Conservation (phyloP, 2,113 vertebrate species). For the Chunga burmeisteri region DNA sequence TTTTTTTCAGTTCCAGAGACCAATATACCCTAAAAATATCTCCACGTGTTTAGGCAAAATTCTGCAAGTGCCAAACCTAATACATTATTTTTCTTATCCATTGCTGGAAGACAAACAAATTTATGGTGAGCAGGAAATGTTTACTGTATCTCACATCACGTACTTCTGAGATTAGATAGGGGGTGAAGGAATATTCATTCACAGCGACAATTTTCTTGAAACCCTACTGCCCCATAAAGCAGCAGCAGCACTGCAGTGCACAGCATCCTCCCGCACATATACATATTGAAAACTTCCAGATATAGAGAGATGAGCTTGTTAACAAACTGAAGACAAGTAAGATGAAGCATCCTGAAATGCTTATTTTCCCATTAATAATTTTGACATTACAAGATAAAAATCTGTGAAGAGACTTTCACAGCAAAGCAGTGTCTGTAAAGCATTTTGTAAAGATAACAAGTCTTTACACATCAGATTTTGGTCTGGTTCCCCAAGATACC, state of each 20-base stretch:
- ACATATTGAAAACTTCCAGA: neutral
- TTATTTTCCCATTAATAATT: constrained; percentile 31
- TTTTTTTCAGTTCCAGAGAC: neutral
- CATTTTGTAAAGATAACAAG: neutral
- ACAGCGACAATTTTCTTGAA: neutral
- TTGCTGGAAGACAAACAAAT: neutral
- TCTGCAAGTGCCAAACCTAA: neutral
- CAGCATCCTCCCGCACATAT: neutral
- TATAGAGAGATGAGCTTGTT: neutral
- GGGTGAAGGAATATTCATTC: neutral
- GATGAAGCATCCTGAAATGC: neutral
- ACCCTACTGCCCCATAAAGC: neutral
- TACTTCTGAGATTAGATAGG: neutral
- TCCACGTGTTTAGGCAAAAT: neutral
- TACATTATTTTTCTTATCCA: neutral
- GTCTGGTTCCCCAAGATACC: neutral
- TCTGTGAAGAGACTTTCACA: neutral
- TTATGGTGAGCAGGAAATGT: neutral
- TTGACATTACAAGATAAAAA: neutral
- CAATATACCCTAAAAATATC: neutral
- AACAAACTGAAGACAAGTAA: neutral
- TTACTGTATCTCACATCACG: neutral
- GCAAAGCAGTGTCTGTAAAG: neutral
- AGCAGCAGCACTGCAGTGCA: neutral
- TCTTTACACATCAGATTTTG: neutral